Evolutionary conservation across 2,113 vertebrate species (phyloP).

Genomic region (Trichomycterus rosablanca): DNA sequence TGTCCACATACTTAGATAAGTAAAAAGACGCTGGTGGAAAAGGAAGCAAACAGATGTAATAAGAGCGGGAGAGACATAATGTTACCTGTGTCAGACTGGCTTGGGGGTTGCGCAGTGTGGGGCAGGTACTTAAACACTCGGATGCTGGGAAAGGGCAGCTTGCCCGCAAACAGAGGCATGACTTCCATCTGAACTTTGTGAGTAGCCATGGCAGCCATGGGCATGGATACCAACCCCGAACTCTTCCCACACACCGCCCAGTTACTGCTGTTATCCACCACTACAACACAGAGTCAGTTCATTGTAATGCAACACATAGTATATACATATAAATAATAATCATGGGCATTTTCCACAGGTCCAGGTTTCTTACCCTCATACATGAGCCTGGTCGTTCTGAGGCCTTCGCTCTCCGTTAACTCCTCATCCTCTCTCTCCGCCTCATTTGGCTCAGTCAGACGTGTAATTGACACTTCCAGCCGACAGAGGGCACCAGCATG

Average conservation of each 20-base stretch:
- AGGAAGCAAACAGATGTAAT: too few species aligned
- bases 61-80: too few species aligned
- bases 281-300: constrained; percentile 55
- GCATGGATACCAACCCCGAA: constrained; percentile 90
- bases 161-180: constrained; percentile 91
- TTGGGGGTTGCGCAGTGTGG: constrained; percentile 78
- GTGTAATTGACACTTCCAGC: constrained; percentile 83
- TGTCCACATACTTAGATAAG: too few species aligned
- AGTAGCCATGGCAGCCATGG: constrained; percentile 72
- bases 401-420: constrained; percentile 73
- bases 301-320: too few species aligned
- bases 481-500: constrained; percentile 84
- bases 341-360: neutral
- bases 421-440: constrained; percentile 81
- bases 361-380: constrained; percentile 79
- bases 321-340: too few species aligned
- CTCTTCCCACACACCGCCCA: constrained; percentile 98
- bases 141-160: constrained; percentile 89
- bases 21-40: too few species aligned
- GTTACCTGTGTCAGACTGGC: constrained; percentile 86
- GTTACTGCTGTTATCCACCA: constrained; percentile 95
- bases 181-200: constrained; percentile 94
- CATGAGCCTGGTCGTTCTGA: constrained; percentile 85
- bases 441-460: constrained; percentile 77
- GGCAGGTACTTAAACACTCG: constrained; percentile 90